Base-by-base conservation (phyloP, 1,140 invertebrate genomes). In the Galleria mellonella region DNA sequence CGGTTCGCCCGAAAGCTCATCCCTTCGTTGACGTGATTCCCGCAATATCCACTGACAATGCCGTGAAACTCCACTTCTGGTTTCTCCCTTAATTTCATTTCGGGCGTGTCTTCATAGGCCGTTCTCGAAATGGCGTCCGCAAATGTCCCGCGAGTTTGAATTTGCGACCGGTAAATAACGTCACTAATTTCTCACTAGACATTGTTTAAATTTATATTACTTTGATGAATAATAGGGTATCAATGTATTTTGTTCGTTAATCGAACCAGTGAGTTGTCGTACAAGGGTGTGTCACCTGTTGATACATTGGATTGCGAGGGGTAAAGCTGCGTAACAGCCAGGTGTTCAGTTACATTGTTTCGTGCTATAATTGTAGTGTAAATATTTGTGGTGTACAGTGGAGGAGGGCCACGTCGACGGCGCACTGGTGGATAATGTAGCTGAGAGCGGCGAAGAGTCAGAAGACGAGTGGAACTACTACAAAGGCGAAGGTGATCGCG, bases 381-480 rank as follows among this genome's bases (percentile, higher is more conserved):
- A 10, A 37, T 60, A 61, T 44, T 70, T 69, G 57, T 71, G 55
- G 60, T 73, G 61, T 61, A 47, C 66, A 83, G 82, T 79, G 70
- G 82, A 76, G 55, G 64, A 55, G 40, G 62, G 71, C 69, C 81
- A 85, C 73, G 67, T 78, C 52, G 78, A 77, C 69, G 74, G 72
- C 43, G 84, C 67, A 62, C 62, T 89, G 69, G 87, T 89, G 76
- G 91, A 92, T 86, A 92, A 92, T 90, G 90, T 91, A 90, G 91
- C 84, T 56, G 91, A 93, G 72, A 93, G 91, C 68, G 89, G 88
- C 57, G 91, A 92, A 47, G 91, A 92, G 55, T 92, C 91, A 54
- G 92, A 92, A 78, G 92, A 93, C 90, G 92, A 92, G 89, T 93
- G 92, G 92, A 92, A 92, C 72, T 93, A 92, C 65, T 91, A 89